Conservation (phyloP, 2,888 invertebrate species). For the Ashinkailepas kermadecensis region DNA sequence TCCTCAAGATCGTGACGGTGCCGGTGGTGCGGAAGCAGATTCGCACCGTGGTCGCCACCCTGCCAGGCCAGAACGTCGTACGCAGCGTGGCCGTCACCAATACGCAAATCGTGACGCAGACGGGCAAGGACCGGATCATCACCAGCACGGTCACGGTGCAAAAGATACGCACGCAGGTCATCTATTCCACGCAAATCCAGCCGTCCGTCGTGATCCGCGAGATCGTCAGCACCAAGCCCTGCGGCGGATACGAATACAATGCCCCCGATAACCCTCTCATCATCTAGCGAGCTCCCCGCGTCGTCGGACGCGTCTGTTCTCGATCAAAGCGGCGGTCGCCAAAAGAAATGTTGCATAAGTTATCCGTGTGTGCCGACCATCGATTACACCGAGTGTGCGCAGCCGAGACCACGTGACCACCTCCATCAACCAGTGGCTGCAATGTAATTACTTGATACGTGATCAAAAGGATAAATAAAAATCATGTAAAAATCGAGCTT, state of each 20-base stretch:
- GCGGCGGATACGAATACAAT: background rate
- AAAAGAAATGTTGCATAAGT: background rate
- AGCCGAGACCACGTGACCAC: background rate
- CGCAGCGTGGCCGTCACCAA: background rate
- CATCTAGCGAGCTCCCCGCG: background rate
- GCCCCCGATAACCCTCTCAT: background rate
- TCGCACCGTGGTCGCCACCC: background rate
- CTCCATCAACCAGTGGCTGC: background rate
- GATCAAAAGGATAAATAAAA: background rate
- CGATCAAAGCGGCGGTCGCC: background rate
- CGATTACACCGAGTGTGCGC: slow-evolving; percentile 1
- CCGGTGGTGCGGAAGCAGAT: background rate
- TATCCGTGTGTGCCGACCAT: background rate
- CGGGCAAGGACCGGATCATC: background rate
- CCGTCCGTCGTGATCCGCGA: background rate
- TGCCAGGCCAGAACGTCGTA: slow-evolving; percentile 2
- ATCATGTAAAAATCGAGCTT: background rate
- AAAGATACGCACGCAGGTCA: background rate
- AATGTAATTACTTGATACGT: background rate
- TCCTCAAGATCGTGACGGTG: background rate
- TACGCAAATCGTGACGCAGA: background rate
- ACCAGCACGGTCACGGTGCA: background rate
- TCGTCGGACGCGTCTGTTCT: background rate
- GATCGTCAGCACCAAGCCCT: background rate
- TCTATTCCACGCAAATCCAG: background rate